Evolutionary conservation across 2,797 vertebrate species (phyloP), one percentile per base, ranked within the genome.

Genomic region (Micrastur ruficollis): DNA sequence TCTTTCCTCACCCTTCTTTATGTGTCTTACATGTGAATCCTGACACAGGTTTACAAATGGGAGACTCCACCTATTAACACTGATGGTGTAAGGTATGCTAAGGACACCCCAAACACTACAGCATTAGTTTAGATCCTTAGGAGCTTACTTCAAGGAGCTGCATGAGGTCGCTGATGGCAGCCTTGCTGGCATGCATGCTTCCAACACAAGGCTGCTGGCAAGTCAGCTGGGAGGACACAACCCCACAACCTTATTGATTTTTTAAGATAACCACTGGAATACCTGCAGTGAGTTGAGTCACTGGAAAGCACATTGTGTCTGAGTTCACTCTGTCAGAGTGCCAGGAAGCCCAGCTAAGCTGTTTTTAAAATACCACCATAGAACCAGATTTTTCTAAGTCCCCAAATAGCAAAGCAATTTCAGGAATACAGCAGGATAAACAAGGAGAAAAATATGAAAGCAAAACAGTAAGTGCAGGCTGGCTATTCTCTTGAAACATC

Each of bases 351-450:
- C 76, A 88, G 47, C 34, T 90, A 94, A 90, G 86, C 65, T 76
- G 36, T 56, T 94, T 95, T 82, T 89, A 90, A 97, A 93, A 95
- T 73, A 71, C 52, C 52, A 75, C 21, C n/a, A n/a, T 18, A 49
- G 75, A 86, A 71, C 20, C 17, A 73, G 42, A 56, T 55, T 81
- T 95, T 95, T 84, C n/a, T 53, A 78, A 82, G 52, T 97, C 93
- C 90, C 88, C 71, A 95, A 95, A 91, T 31, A 93, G 40, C 90
- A 97, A 95, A 95, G 86, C 86, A 95, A 94, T 97, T 97, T 95
- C 67, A 93, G 89, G 59, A 89, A 90, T 82, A 76, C 22, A 82
- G 59, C 26, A 82, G 89, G 90, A 95, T 85, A 96, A 95, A 86
- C 58, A 90, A 81, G 66, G 52, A 95, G 63, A 76, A 90, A 93